phyloP scores from a whole-genome alignment of 2,797 vertebrate species.

The Scarus forsteni region DNA sequence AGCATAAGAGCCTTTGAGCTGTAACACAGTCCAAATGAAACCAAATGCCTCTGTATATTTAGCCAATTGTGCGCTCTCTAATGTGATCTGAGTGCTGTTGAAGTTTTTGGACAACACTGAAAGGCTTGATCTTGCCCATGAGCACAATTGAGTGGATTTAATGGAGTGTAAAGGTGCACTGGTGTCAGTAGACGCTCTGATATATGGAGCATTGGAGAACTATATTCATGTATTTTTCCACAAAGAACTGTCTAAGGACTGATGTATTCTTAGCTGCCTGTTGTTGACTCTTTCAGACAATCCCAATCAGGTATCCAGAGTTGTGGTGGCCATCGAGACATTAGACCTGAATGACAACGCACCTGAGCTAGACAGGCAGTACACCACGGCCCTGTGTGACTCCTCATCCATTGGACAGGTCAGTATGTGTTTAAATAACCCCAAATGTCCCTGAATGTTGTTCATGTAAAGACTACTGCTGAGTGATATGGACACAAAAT shows the following conservation, averaged over 20 bases:
- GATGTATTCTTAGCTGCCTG: constrained; percentile 34
- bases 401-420: constrained; percentile 89
- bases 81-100: constrained; percentile 59
- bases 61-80: constrained; percentile 43
- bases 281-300: constrained; percentile 84
- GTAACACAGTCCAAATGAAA: constrained; percentile 61
- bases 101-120: constrained; percentile 57
- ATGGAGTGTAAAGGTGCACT: constrained; percentile 28
- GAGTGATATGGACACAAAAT: too few species aligned
- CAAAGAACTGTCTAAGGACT: constrained; percentile 1
- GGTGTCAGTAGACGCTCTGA: constrained; percentile 1
- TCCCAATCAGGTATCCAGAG: constrained; percentile 89
- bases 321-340: constrained; percentile 88
- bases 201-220: constrained; percentile 3
- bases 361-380: constrained; percentile 89
- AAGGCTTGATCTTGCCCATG: constrained; percentile 46
- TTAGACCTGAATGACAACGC: constrained; percentile 93
- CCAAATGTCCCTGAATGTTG: background rate
- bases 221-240: constrained; percentile 18
- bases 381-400: constrained; percentile 91
- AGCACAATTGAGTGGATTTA: constrained; percentile 52
- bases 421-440: constrained; percentile 48
- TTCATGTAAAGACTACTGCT: background rate
- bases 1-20: constrained; percentile 52
- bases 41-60: constrained; percentile 50